Evolutionary conservation across 2,888 invertebrate species (phyloP).

Genomic region (Psylliodes chrysocephalus): DNA sequence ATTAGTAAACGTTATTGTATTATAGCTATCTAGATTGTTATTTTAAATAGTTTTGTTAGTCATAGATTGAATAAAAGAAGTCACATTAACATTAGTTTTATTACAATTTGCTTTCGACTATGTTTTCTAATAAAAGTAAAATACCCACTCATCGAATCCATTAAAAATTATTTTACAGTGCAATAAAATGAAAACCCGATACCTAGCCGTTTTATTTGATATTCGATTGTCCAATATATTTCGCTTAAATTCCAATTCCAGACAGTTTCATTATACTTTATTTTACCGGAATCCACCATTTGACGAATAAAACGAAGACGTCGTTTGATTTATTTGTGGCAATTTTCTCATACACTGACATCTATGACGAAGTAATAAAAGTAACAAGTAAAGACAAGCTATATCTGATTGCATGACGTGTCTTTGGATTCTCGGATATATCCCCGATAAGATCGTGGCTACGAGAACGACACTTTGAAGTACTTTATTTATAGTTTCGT

Average conservation of each 20-base stretch:
- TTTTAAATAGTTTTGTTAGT: too few relatives aligned
- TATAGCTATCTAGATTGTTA: too few relatives aligned
- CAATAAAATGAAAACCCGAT: constrained; percentile 3
- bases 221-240: not conserved
- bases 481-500: not conserved
- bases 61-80: too few relatives aligned
- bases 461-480: not conserved
- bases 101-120: too few relatives aligned
- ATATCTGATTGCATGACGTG: constrained; percentile 19
- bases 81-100: too few relatives aligned
- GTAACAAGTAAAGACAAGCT: constrained; percentile 29
- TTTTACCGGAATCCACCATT: constrained; percentile 13
- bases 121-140: too few relatives aligned
- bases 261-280: constrained; percentile 20
- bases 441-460: constrained; percentile 11
- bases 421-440: constrained; percentile 7
- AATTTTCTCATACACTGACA: constrained; percentile 23
- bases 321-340: constrained; percentile 25
- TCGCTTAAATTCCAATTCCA: constrained; percentile 12
- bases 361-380: constrained; percentile 31
- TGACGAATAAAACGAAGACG: constrained; percentile 16
- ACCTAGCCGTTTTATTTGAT: not conserved
- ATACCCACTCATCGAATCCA: too few relatives aligned
- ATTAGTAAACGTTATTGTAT: too few relatives aligned
- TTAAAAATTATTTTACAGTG: not conserved